These are phyloP conservation scores for Pseudopipra pipra DNA, from an alignment of 2,113 vertebrate genomes.

Conservation along the genomic window DNA sequence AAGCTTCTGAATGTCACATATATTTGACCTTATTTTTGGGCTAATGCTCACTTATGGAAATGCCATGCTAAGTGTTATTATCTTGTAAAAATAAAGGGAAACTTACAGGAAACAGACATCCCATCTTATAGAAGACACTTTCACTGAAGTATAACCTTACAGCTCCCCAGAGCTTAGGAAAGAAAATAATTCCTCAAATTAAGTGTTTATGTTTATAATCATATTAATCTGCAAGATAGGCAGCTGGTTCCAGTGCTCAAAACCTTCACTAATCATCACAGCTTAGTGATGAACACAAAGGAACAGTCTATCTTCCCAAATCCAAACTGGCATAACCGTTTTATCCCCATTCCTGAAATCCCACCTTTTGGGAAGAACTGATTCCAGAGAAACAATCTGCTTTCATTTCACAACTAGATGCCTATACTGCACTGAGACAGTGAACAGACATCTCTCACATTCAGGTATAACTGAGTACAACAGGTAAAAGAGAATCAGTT, in stretches of 20 bases:
- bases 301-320: neutral
- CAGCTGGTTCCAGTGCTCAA: neutral
- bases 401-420: neutral
- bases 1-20: neutral
- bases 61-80: neutral
- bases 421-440: neutral
- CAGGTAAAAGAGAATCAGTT: rapidly evolving
- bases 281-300: neutral
- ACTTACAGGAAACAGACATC: neutral
- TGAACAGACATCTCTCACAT: neutral
- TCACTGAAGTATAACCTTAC: neutral
- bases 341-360: neutral
- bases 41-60: neutral
- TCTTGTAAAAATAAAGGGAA: neutral
- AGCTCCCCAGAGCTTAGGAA: neutral
- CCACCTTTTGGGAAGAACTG: neutral
- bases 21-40: neutral
- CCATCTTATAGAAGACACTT: neutral
- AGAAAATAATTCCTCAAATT: neutral
- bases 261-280: neutral
- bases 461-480: neutral
- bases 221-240: neutral
- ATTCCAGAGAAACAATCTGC: neutral
- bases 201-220: neutral
- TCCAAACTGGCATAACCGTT: neutral